A percentile compares a stretch with the other conserved stretches of the same genome.
Evolutionary conservation across 2,797 vertebrate genomes (phyloP).

Genomic region (Sardinella longiceps): DNA sequence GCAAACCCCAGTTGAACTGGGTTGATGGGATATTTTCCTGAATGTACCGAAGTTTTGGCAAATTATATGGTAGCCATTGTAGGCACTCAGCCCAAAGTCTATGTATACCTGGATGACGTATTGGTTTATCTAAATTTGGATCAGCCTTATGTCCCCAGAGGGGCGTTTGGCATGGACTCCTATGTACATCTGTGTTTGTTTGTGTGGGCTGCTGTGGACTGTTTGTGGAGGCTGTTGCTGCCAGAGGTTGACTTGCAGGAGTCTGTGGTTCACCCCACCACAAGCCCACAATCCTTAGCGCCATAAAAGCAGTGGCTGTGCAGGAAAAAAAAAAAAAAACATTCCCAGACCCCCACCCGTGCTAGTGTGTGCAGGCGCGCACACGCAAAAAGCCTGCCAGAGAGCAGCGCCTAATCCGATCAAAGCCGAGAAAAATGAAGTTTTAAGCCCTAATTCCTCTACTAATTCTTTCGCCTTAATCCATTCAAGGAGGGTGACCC

Average conservation of each 20-base stretch:
- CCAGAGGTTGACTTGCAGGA: conserved; percentile 14
- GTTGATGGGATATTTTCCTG: no score
- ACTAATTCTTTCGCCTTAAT: conserved; percentile 58
- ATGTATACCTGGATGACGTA: neutral
- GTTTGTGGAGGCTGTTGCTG: neutral
- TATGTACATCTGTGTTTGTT: conserved; percentile 24
- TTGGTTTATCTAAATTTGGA: neutral
- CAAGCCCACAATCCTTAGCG: neutral
- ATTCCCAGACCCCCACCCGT: conserved; percentile 19
- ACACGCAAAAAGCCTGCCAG: conserved; percentile 36
- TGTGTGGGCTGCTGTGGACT: neutral
- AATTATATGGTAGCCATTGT: neutral
- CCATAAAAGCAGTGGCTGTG: neutral
- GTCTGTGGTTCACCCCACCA: neutral
- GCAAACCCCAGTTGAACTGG: no score
- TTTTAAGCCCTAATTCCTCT: conserved; percentile 68
- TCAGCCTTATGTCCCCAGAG: neutral
- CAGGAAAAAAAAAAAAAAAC: neutral
- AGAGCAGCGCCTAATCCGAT: conserved; percentile 64
- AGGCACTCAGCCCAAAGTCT: neutral
- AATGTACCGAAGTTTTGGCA: neutral
- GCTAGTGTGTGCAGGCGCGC: neutral
- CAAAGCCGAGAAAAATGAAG: conserved; percentile 63
- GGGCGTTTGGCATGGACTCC: neutral
- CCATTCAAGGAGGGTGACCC: conserved; percentile 62